Conservation (phyloP, 2,888 invertebrate species). For the Sphecodes monilicornis region DNA sequence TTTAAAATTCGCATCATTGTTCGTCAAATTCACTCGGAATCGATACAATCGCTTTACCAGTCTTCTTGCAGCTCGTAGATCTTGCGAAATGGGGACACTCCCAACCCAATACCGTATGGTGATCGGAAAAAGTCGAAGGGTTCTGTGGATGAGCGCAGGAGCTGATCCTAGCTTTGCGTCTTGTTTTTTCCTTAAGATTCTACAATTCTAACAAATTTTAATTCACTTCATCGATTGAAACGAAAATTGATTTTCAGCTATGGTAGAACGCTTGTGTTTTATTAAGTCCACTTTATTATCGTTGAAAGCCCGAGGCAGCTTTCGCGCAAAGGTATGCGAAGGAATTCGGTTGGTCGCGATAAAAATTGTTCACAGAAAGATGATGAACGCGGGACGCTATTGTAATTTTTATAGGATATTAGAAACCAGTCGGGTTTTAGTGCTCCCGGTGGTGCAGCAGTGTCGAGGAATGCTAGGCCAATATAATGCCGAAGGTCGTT, state of each 20-base stretch:
- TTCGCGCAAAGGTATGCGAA: not conserved
- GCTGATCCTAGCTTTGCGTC: too few species aligned
- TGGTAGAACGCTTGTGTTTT: not conserved
- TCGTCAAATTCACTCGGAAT: too few species aligned
- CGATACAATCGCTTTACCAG: not conserved
- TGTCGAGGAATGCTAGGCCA: constrained; percentile 15
- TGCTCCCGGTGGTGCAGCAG: not conserved
- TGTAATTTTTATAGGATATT: constrained; percentile 3
- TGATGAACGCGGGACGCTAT: not conserved
- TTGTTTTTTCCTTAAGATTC: too few species aligned
- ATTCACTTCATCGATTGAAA: too few species aligned
- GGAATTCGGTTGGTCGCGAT: not conserved
- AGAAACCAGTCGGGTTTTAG: not conserved
- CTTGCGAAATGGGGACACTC: too few species aligned
- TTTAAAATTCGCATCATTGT: not conserved
- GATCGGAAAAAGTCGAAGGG: too few species aligned
- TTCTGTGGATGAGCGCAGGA: too few species aligned
- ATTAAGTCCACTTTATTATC: not conserved
- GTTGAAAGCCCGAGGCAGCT: not conserved
- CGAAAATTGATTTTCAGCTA: too few species aligned
- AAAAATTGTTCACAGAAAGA: not conserved
- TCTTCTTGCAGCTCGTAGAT: not conserved
- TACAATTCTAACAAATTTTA: too few species aligned
- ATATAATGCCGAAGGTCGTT: constrained; percentile 64
- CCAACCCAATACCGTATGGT: too few species aligned